Evolutionary conservation across 2,797 vertebrate genomes (phyloP), one percentile per base, ranked within the genome.

Genomic region (Hydrophis major): DNA sequence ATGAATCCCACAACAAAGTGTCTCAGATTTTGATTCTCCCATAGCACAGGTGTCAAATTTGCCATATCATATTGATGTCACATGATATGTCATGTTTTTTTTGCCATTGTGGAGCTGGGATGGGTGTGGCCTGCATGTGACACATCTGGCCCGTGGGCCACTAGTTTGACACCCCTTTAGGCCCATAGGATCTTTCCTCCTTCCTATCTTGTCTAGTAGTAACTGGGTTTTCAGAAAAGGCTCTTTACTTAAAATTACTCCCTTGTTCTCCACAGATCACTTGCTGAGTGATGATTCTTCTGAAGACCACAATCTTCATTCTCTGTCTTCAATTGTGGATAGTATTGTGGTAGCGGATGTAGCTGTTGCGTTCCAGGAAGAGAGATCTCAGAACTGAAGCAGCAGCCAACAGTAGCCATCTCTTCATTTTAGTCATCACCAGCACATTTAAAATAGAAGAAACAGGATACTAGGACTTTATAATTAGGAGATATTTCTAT

Each of bases 251-350:
- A 69, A 56, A 61, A 57, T 56, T 60, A 60, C 28, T 91, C 74
- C 69, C 66, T 92, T 61, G 89, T 69, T 94, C 90, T 56, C 92
- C 11, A 0, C 96, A 99, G 99, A 99, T 97, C 98, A 99, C 59
- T 97, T 98, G 93, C 96, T 99, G 95, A 97, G 98, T 0, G 97
- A 98, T 0, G 98, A 99, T n/a, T 97, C 98, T 4, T 97, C 98
- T 0, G 98, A 99, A 66, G 98, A 99, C 89, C 98, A 97, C 94
- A 98, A 98, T 96, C 98, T 99, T 96, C 98, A 98, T 78, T 98
- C 99, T 0, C 98, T 99, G 96, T 98, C 98, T 60, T 99, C 99
- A 94, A 99, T 99, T 4, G 99, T 99, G 95, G 98, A 99, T 74
- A 98, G 99, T 98, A 99, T 99, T 90, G 96, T 98, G 0, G 97